Evolutionary conservation across 2,797 vertebrate genomes (phyloP).

Genomic region (Podargus strigoides): DNA sequence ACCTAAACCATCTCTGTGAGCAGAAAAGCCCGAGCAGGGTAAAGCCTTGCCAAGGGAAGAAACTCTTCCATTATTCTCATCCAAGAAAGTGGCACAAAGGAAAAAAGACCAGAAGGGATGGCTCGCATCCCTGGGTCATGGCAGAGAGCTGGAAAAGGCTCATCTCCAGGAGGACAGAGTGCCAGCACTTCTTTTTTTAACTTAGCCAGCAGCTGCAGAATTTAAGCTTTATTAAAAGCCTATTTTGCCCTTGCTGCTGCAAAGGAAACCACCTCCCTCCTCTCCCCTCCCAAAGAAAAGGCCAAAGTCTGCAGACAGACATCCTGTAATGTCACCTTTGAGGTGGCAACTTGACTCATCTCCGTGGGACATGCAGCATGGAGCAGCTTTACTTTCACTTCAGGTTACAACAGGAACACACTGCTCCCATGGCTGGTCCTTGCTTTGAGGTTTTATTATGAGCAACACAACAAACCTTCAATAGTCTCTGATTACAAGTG

Average conservation of each 20-base stretch:
- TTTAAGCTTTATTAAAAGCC: conserved; percentile 25
- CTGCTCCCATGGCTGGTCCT: background rate
- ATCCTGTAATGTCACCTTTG: conserved; percentile 16
- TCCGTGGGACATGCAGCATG: rapidly evolving
- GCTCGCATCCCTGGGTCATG: background rate
- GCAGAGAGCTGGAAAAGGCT: conserved; percentile 10
- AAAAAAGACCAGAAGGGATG: background rate
- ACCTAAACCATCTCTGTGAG: background rate
- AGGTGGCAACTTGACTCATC: background rate
- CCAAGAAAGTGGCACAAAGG: background rate
- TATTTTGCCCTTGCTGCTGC: background rate
- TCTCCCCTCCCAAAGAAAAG: background rate
- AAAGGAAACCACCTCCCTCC: conserved; percentile 20
- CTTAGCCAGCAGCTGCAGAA: conserved; percentile 35
- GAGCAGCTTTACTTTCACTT: background rate
- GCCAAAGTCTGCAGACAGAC: background rate
- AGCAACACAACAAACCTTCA: background rate
- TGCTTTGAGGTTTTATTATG: background rate
- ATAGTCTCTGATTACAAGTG: background rate
- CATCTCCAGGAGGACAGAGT: conserved; percentile 5
- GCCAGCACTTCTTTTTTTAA: conserved; percentile 38
- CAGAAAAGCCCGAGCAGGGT: background rate
- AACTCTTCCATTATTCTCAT: background rate
- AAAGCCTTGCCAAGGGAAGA: background rate
- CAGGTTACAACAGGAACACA: background rate